These are phyloP conservation scores for Epistrophe grossulariae DNA, from an alignment of 2,888 invertebrate species.

Conservation along the genomic window DNA sequence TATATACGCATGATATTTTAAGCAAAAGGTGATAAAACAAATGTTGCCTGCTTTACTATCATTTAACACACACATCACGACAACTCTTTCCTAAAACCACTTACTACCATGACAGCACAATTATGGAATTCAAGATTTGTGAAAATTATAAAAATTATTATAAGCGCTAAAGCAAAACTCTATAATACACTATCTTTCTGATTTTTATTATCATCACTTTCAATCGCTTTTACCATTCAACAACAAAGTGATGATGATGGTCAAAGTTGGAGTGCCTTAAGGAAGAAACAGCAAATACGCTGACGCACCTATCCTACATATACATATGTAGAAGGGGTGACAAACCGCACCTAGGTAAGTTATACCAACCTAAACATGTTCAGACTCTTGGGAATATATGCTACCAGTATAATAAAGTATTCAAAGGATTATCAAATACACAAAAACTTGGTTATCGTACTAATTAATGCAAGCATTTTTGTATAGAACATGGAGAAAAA, in stretches of 20 bases:
- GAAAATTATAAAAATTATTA: constrained; percentile 65
- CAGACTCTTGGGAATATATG: constrained; percentile 43
- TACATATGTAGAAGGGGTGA: neutral
- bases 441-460: constrained; percentile 63
- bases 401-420: constrained; percentile 58
- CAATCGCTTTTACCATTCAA: constrained; percentile 55
- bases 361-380: constrained; percentile 3
- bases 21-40: constrained; percentile 46
- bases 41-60: constrained; percentile 42
- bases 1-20: neutral
- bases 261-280: constrained; percentile 31
- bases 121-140: constrained; percentile 68
- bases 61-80: constrained; percentile 52
- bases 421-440: constrained; percentile 74
- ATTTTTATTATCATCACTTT: constrained; percentile 71
- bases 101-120: constrained; percentile 64
- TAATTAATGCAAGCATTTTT: constrained; percentile 75
- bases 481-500: constrained; percentile 47
- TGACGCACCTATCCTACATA: constrained; percentile 40
- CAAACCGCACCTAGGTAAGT: constrained; percentile 13
- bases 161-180: constrained; percentile 61
- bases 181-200: constrained; percentile 59
- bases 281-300: neutral
- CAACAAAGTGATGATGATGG: constrained; percentile 18
- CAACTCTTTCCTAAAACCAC: constrained; percentile 55